phyloP scores from a whole-genome alignment of 1,140 invertebrate species.

The Drosophila guanche region DNA sequence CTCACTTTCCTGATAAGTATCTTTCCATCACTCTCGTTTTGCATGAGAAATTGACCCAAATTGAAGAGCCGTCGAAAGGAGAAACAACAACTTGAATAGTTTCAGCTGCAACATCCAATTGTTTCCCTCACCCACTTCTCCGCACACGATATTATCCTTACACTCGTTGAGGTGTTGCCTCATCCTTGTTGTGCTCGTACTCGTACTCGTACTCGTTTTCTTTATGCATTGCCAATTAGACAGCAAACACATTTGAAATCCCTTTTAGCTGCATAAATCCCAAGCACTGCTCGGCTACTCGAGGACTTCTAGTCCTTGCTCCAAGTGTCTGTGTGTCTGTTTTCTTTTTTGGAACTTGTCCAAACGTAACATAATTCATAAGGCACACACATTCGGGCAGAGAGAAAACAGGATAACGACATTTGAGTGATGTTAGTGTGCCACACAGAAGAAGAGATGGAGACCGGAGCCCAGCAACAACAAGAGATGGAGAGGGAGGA shows the following conservation, averaged over 20 bases:
- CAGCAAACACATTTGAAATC: slow-evolving; percentile 36
- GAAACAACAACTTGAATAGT: not conserved
- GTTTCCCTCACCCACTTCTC: too few species aligned
- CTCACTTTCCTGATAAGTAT: too few species aligned
- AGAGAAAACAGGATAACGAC: slow-evolving; percentile 20
- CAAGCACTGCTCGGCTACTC: too few species aligned
- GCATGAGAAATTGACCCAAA: slow-evolving; percentile 39
- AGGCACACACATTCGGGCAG: slow-evolving; percentile 8
- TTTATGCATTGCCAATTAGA: slow-evolving; percentile 59
- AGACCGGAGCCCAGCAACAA: too few species aligned
- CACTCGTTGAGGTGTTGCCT: too few species aligned
- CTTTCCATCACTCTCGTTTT: slow-evolving; percentile 1
- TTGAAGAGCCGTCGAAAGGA: slow-evolving; percentile 7
- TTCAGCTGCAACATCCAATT: not conserved
- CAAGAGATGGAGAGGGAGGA: not conserved
- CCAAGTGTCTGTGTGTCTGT: not conserved
- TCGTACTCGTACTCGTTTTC: slow-evolving; percentile 1
- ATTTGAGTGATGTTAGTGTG: slow-evolving; percentile 21
- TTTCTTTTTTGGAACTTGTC: slow-evolving; percentile 1
- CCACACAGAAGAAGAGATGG: not conserved
- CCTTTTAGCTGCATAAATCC: slow-evolving; percentile 30
- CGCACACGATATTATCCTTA: not conserved
- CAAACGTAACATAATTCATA: slow-evolving; percentile 44
- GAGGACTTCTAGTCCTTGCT: too few species aligned
- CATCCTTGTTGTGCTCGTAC: slow-evolving; percentile 1